These are phyloP conservation scores for Hybognathus amarus DNA, from an alignment of 2,797 vertebrate species.

Conservation along the genomic window DNA sequence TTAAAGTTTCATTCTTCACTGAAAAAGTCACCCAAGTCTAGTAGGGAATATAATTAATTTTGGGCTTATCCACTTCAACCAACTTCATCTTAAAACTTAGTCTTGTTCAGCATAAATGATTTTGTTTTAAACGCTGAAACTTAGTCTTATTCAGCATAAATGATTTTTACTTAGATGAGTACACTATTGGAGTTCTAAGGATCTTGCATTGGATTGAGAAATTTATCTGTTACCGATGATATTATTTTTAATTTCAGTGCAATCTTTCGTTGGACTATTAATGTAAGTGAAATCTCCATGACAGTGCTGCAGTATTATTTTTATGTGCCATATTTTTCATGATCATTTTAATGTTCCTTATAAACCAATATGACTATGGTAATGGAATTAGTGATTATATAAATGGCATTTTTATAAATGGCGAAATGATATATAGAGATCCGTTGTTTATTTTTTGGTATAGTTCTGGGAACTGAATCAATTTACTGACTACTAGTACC, in stretches of 20 bases:
- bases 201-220: neutral
- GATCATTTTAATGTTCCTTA: neutral
- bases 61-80: conserved; percentile 39
- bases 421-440: neutral
- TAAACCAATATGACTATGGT: neutral
- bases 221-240: neutral
- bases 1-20: conserved; percentile 8
- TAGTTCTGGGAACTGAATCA: neutral
- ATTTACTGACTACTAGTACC: neutral
- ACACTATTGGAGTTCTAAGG: neutral
- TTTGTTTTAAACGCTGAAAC: neutral
- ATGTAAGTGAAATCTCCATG: neutral
- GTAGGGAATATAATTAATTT: conserved; percentile 40
- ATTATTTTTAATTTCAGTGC: conserved; percentile 13
- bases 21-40: conserved; percentile 20
- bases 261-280: conserved; percentile 15
- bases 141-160: conserved; percentile 2
- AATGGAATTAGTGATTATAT: neutral
- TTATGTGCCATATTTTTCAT: conserved; percentile 17
- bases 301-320: conserved; percentile 27
- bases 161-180: neutral
- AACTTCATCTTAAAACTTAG: conserved; percentile 18
- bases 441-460: neutral
- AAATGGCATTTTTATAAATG: neutral
- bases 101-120: conserved; percentile 1